Evolutionary conservation across 2,113 vertebrate genomes (phyloP).

Genomic region (Nanger granti): DNA sequence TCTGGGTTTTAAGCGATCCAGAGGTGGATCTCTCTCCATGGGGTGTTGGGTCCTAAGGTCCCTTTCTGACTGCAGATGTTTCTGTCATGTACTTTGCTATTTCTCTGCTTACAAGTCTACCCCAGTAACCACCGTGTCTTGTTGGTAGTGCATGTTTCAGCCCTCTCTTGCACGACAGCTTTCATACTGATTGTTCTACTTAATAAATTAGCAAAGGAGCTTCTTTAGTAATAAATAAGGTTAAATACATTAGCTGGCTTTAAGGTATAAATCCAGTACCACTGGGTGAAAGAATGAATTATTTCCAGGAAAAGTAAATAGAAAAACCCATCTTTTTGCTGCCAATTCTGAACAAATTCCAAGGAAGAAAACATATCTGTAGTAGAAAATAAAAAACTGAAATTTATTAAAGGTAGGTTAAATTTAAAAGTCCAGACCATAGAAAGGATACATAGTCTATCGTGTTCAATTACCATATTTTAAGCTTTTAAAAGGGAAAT

Average conservation of each 20-base stretch:
- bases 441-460: neutral
- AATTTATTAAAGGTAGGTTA: neutral
- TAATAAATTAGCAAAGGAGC: neutral
- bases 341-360: neutral
- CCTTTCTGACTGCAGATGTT: too few relatives aligned
- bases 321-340: neutral
- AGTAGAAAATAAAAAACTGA: slow-evolving; percentile 4
- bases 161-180: neutral
- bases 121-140: neutral
- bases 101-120: neutral
- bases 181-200: neutral
- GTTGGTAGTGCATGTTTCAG: neutral
- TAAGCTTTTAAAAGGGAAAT: neutral
- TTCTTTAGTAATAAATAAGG: neutral
- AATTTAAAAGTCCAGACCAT: neutral
- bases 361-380: neutral
- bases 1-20: neutral
- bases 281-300: neutral
- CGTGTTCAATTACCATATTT: neutral
- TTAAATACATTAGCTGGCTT: neutral
- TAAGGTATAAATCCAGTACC: neutral
- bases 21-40: neutral
- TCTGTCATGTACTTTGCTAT: neutral
- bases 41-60: neutral
- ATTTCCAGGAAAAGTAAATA: neutral